phyloP scores from a whole-genome alignment of 2,888 invertebrate species.

The Lapara coniferarum region DNA sequence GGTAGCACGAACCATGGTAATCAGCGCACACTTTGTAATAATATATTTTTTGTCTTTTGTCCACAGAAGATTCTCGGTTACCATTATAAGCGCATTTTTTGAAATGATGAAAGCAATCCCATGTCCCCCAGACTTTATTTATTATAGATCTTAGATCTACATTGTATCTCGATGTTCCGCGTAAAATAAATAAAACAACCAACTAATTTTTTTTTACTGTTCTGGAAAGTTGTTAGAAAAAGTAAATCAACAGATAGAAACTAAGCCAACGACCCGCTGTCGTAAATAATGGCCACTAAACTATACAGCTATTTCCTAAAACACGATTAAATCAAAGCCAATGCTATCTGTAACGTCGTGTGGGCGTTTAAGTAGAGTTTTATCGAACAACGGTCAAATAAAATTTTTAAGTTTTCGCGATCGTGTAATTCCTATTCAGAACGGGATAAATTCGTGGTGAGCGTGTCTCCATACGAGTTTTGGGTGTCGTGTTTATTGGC shows the following conservation, averaged over 20 bases:
- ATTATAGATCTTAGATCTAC: no score
- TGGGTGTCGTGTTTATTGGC: conserved; percentile 64
- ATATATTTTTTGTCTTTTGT: neutral
- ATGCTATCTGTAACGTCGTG: neutral
- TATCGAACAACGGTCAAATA: neutral
- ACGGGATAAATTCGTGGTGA: conserved; percentile 45
- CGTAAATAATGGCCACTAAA: conserved; percentile 3
- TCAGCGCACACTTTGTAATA: neutral
- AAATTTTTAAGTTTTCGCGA: conserved; percentile 50
- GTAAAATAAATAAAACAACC: neutral
- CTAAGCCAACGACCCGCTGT: neutral
- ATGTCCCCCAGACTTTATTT: no score
- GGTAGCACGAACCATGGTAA: conserved; percentile 6
- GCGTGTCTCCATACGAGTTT: conserved; percentile 56
- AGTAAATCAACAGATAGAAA: neutral
- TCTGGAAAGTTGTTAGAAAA: neutral
- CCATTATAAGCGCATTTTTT: neutral
- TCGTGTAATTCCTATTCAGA: conserved; percentile 47
- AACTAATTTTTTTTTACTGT: neutral
- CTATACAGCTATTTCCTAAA: conserved; percentile 6
- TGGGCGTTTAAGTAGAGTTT: conserved; percentile 13
- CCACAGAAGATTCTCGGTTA: neutral
- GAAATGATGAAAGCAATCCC: no score
- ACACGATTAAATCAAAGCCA: conserved; percentile 13
- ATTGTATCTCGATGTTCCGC: neutral